Evolutionary conservation across 2,113 vertebrate species (phyloP), one percentile per base, ranked within the genome.

Genomic region (Tetrax tetrax): DNA sequence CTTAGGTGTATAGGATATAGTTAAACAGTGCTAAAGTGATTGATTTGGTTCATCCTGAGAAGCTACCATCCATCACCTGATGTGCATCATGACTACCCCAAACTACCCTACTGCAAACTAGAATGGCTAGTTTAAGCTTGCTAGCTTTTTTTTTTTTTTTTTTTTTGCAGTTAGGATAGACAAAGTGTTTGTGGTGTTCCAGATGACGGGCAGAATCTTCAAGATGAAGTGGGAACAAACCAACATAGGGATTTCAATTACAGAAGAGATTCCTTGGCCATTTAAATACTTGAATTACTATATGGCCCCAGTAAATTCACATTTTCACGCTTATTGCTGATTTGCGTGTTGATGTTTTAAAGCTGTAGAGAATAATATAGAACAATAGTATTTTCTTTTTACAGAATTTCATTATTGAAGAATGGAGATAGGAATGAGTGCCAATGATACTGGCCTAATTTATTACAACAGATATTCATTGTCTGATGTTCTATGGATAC

Each of bases 361-460:
- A 43, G 76, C 31, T 83, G 16, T 50, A 59, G 31, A 64, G 43
- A 54, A 2, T 33, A 63, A 37, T 38, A 23, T 8, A 28, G 54
- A 68, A 11, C 29, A 85, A 4, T 7, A 83, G 8, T 20, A 47
- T 13, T 84, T 64, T 59, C 11, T 33, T 56, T 45, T 89, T 50
- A 5, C 51, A n/a, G 54, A 29, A 33, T 78, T 71, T 53, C 9
- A 9, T 54, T 77, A 23, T 17, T 87, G 70, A 66, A 41, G 20
- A 54, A 45, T 45, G 48, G 28, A 48, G 37, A 45, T n/a, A 43
- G 0, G 0, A 74, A 65, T 29, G 25, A 77, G 17, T 2, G 6
- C 21, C 89, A 63, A 14, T 78, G 60, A 19, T 76, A 6, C 33
- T 93, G 68, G n/a, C 71, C 83, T 90, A 13, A 71, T 63, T 74